Percentiles rank a stretch among this genome's conserved stretches.
phyloP scores from a whole-genome alignment of 2,888 invertebrate species.

The Tetheella fluctuosa region DNA sequence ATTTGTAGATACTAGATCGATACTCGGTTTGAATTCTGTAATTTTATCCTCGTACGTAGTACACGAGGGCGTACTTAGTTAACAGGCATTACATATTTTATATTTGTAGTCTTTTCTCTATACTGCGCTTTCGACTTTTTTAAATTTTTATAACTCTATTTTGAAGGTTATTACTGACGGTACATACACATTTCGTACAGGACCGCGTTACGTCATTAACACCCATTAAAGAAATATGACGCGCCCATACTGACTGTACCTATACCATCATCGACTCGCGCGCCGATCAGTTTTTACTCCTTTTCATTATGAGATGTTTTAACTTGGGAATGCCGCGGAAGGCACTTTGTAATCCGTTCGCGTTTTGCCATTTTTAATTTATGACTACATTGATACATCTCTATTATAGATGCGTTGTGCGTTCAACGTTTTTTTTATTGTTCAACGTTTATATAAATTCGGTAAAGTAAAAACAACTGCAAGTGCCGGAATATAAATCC shows the following conservation, averaged over 20 bases:
- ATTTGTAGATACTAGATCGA: slow-evolving; percentile 63
- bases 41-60: slow-evolving; percentile 51
- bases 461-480: slow-evolving; percentile 52
- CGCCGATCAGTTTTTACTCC: neutral
- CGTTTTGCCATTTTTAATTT: slow-evolving; percentile 57
- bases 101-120: too few relatives aligned
- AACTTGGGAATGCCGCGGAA: slow-evolving; percentile 33
- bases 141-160: too few relatives aligned
- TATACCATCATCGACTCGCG: neutral
- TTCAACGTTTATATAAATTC: slow-evolving; percentile 63
- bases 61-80: neutral
- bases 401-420: slow-evolving; percentile 56
- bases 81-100: too few relatives aligned
- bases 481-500: slow-evolving; percentile 63
- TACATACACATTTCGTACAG: neutral
- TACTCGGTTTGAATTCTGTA: slow-evolving; percentile 52
- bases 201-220: neutral
- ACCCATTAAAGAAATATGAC: neutral
- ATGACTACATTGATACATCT: slow-evolving; percentile 48
- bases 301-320: neutral
- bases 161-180: too few relatives aligned
- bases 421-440: slow-evolving; percentile 59
- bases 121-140: too few relatives aligned
- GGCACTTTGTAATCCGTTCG: slow-evolving; percentile 32
- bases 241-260: neutral